Conservation (phyloP, 1,140 invertebrate genomes). For the Penaeus japonicus region DNA sequence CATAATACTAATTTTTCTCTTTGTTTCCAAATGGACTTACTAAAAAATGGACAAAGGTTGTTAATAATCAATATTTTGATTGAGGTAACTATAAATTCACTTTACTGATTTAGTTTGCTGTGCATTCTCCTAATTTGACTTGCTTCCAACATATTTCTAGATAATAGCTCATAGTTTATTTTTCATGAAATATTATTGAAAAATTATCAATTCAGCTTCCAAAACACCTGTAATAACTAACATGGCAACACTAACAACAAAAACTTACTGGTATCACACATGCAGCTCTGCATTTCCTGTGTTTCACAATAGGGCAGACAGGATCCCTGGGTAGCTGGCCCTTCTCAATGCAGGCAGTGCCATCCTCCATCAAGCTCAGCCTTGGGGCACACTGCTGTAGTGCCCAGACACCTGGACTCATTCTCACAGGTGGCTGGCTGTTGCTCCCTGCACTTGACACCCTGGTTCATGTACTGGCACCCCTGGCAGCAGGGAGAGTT, state of each 20-base stretch:
- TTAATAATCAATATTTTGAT: no score
- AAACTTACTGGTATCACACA: conserved; percentile 88
- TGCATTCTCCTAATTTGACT: no score
- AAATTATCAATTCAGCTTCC: no score
- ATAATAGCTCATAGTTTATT: no score
- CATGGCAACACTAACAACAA: neutral
- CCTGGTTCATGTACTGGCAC: conserved; percentile 81
- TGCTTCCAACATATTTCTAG: no score
- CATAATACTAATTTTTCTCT: no score
- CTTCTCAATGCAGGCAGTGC: conserved; percentile 85
- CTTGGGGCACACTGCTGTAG: conserved; percentile 76
- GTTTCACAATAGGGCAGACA: conserved; percentile 94
- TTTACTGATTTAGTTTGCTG: no score
- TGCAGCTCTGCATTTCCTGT: conserved; percentile 88
- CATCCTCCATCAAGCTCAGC: conserved; percentile 87
- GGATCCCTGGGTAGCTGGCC: conserved; percentile 84
- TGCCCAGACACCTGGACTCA: conserved; percentile 78
- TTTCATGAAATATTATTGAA: no score
- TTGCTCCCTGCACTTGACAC: conserved; percentile 83
- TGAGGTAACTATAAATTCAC: no score
- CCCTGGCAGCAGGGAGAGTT: conserved; percentile 93
- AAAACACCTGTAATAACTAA: neutral
- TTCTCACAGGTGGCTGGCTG: conserved; percentile 90
- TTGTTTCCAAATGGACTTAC: no score
- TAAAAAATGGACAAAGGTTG: no score